Evolutionary conservation across 2,113 vertebrate species (phyloP), one percentile per base, ranked within the genome.

Genomic region (Chaenogobius annularis): DNA sequence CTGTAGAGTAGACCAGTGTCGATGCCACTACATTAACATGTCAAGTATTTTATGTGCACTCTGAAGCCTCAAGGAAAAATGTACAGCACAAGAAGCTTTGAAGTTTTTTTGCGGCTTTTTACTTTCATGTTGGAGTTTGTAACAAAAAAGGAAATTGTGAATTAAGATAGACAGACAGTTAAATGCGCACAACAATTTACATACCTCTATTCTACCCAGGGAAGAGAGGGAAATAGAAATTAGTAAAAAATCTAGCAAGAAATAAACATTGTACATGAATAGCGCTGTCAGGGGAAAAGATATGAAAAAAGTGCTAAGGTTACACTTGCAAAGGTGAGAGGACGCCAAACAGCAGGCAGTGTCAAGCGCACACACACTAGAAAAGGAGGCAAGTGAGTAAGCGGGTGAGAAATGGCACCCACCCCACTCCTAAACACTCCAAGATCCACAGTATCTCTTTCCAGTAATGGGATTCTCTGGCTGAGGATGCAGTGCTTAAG

Each of bases 101-200:
- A 63, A 63, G 61, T 63, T 43, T 31, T 31, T 10, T n/a, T 63
- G 10, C 31, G 2, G 2, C 19, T 63, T 43, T 66, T 17, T 35
- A n/a, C 64, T 66, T 47, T 47, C 40, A 47, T 66, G 13, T 47
- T 11, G 20, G 11, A 66, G 20, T 13, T 66, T 66, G 20, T 23
- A 8, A 20, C n/a, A 23, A 46, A 46, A 66, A 66, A 66, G 81
- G 72, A 72, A 70, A 75, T 69, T 8, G 58, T 67, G 63, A 69
- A 80, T 84, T 77, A 81, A 81, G 78, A 87, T 80, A 56, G 80
- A 77, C 81, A 69, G 80, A 89, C 78, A 84, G 65, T 26, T 76
- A 31, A 69, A 70, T 0, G 31, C 46, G 58, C 69, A 76, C 46
- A 87, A 88, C 80, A 79, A 88, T 89, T 91, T 86, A 80, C 84